A percentile compares a stretch with the other conserved stretches of the same genome.
phyloP scores from a whole-genome alignment of 2,113 vertebrate genomes.

The Thomomys bottae region DNA sequence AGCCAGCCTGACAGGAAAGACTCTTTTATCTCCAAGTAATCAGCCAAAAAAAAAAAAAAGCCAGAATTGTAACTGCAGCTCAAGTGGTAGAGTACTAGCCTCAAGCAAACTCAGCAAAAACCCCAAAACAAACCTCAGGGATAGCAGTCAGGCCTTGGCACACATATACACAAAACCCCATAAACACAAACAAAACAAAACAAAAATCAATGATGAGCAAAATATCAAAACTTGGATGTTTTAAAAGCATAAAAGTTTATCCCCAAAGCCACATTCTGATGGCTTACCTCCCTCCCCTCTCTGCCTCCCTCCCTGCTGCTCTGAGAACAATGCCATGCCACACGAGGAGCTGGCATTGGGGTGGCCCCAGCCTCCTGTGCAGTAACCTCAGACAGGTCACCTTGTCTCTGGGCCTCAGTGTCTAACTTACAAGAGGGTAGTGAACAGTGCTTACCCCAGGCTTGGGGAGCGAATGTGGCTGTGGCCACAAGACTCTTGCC shows the following conservation, averaged over 20 bases:
- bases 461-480: background rate
- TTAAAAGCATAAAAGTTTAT: background rate
- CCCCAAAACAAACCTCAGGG: too few relatives aligned
- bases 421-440: background rate
- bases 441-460: background rate
- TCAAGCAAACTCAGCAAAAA: too few relatives aligned
- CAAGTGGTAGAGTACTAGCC: too few relatives aligned
- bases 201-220: background rate
- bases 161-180: too few relatives aligned
- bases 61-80: too few relatives aligned
- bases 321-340: background rate
- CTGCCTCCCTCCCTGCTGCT: background rate
- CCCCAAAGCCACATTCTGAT: background rate
- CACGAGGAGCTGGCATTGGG: background rate
- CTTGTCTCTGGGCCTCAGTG: background rate
- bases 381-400: background rate
- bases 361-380: background rate
- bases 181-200: too few relatives aligned
- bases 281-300: accelerated
- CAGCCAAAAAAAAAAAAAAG: too few relatives aligned
- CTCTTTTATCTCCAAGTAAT: too few relatives aligned
- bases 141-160: too few relatives aligned
- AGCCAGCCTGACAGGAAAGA: too few relatives aligned
- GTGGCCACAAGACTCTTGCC: accelerated
- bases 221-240: background rate